Conservation (phyloP, 1,140 invertebrate species). For the Calephelis virginiensis region DNA sequence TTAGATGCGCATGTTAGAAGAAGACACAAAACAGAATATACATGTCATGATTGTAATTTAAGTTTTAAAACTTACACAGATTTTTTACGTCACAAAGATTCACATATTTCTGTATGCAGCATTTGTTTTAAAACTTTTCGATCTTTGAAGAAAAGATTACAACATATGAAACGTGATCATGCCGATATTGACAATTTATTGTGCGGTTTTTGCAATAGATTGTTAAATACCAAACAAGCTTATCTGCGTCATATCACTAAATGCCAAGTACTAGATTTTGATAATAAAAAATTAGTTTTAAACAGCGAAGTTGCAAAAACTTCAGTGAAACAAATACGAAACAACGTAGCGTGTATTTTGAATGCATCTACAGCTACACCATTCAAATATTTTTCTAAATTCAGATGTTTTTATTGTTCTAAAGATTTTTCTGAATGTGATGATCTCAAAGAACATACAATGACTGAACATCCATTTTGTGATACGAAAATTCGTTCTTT, state of each 20-base stretch:
- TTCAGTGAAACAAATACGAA: slow-evolving; percentile 45
- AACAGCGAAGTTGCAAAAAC: slow-evolving; percentile 25
- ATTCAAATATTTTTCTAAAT: slow-evolving; percentile 62
- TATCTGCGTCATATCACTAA: slow-evolving; percentile 32
- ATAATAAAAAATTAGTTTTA: background rate
- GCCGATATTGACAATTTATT: slow-evolving; percentile 16
- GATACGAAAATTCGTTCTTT: slow-evolving; percentile 54
- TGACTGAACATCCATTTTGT: slow-evolving; percentile 52
- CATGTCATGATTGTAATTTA: slow-evolving; percentile 46
- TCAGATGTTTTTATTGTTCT: slow-evolving; percentile 61
- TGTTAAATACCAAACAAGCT: slow-evolving; percentile 26
- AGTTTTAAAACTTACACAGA: slow-evolving; percentile 32
- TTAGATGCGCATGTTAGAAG: slow-evolving; percentile 48
- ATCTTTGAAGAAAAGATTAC: slow-evolving; percentile 27
- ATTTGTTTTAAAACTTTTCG: slow-evolving; percentile 30
- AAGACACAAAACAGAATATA: slow-evolving; percentile 46
- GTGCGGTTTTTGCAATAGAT: slow-evolving; percentile 31
- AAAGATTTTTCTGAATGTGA: slow-evolving; percentile 57
- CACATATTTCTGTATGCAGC: slow-evolving; percentile 29
- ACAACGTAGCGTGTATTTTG: slow-evolving; percentile 59
- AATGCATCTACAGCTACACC: slow-evolving; percentile 66
- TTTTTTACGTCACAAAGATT: slow-evolving; percentile 29
- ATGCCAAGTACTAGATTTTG: slow-evolving; percentile 20
- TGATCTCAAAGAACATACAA: slow-evolving; percentile 51
- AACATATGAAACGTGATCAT: slow-evolving; percentile 32